Evolutionary conservation across 1,140 invertebrate species (phyloP).

Genomic region (Thaumatotibia leucotreta): DNA sequence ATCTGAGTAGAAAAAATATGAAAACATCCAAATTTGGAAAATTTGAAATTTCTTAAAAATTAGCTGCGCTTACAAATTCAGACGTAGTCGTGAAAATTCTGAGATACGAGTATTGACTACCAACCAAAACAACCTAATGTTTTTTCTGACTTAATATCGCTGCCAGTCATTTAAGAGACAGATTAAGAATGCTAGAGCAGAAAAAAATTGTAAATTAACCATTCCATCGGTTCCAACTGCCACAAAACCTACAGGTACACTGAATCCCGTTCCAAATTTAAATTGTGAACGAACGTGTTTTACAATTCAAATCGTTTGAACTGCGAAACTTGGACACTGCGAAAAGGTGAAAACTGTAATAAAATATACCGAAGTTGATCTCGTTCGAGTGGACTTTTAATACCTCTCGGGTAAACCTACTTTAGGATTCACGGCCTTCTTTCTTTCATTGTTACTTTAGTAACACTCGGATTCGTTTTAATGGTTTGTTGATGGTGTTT

Average conservation of each 20-base stretch:
- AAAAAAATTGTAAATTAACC: not conserved
- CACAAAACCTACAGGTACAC: conserved; percentile 16
- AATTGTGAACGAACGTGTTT: conserved; percentile 31
- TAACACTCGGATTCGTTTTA: not conserved
- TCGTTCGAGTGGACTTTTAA: conserved; percentile 34
- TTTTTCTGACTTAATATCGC: no score
- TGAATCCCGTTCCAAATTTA: conserved; percentile 35
- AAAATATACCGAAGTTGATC: conserved; percentile 34
- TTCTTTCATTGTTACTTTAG: conserved; percentile 1
- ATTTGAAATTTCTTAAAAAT: no score
- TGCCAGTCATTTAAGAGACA: not conserved
- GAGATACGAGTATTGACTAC: no score
- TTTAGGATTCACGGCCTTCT: conserved; percentile 14
- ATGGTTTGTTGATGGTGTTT: conserved; percentile 10
- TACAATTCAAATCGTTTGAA: conserved; percentile 37
- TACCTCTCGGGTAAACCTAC: conserved; percentile 27
- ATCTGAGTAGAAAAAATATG: no score
- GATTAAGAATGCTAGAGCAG: not conserved
- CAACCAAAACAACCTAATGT: no score
- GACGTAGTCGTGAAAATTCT: no score
- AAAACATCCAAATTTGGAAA: no score
- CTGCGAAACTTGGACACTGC: conserved; percentile 28
- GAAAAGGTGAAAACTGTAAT: conserved; percentile 38
- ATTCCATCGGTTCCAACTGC: not conserved
- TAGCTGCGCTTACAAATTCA: no score